Conservation (phyloP, 2,797 vertebrate genomes). For the Alca torda region DNA sequence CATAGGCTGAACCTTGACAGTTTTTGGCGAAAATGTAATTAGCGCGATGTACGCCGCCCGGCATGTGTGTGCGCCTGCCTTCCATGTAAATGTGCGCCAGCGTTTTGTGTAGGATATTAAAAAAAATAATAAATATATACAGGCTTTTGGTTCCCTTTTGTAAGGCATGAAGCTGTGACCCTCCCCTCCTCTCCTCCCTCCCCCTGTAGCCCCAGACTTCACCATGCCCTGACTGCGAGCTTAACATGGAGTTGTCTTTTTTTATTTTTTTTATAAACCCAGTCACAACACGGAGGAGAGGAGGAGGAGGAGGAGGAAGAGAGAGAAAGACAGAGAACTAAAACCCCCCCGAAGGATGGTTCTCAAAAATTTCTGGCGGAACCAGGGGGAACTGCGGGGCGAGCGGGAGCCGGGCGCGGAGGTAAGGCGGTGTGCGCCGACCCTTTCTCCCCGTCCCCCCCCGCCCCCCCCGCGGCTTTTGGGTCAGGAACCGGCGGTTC, state of each 20-base stretch:
- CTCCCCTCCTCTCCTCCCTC: conserved; percentile 91
- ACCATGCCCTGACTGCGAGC: conserved; percentile 78
- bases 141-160: conserved; percentile 87
- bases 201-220: conserved; percentile 80
- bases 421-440: conserved; percentile 78
- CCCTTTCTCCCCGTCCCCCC: not conserved
- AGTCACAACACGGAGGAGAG: conserved; percentile 75
- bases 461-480: not conserved
- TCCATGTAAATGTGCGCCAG: not conserved
- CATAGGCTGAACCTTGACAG: conserved; percentile 12
- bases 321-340: conserved; percentile 72
- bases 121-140: conserved; percentile 60
- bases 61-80: not conserved
- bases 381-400: conserved; percentile 73
- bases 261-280: conserved; percentile 74
- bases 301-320: conserved; percentile 76
- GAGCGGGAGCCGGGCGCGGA: conserved; percentile 84
- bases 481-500: not conserved
- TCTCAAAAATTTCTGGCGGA: conserved; percentile 79
- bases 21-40: conserved; percentile 24
- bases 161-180: conserved; percentile 94
- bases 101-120: conserved; percentile 48
- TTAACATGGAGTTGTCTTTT: conserved; percentile 80
- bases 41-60: not conserved
- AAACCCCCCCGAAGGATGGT: conserved; percentile 84